Percentiles rank a stretch among this genome's conserved stretches.
phyloP scores from a whole-genome alignment of 2,888 invertebrate species.

The Agrochola litura region DNA sequence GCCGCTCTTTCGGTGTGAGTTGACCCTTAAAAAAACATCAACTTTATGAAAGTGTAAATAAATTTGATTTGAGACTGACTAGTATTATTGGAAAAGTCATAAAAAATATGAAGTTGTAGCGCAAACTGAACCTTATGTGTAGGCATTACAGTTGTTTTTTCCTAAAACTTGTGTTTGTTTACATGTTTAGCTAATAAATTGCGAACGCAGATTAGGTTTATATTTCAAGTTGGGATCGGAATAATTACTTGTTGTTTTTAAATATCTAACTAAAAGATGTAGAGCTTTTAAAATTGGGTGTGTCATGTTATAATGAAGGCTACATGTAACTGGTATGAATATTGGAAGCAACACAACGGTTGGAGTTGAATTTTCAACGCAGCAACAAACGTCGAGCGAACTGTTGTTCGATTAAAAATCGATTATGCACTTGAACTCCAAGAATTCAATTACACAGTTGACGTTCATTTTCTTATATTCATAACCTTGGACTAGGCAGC shows the following conservation, averaged over 20 bases:
- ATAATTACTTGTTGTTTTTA: neutral
- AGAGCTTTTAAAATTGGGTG: neutral
- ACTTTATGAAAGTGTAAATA: too few species aligned
- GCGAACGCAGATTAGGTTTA: neutral
- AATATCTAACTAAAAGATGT: neutral
- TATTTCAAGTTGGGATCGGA: neutral
- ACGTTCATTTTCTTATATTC: slow-evolving; percentile 16
- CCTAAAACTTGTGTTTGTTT: too few species aligned
- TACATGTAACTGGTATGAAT: neutral
- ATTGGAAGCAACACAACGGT: slow-evolving; percentile 2
- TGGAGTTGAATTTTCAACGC: neutral
- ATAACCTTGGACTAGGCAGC: slow-evolving; percentile 13
- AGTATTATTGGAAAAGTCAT: too few species aligned
- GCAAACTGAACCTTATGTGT: too few species aligned
- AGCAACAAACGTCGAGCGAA: neutral
- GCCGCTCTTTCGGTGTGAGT: too few species aligned
- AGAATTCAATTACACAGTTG: slow-evolving; percentile 22
- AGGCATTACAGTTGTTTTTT: too few species aligned
- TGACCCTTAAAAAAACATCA: too few species aligned
- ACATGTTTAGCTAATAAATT: too few species aligned
- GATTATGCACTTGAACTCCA: slow-evolving; percentile 25
- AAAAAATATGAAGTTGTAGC: too few species aligned
- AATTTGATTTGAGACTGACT: too few species aligned
- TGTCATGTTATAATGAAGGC: neutral
- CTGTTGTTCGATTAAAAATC: slow-evolving; percentile 21